These are phyloP conservation scores for Cosmorhoe ocellata DNA, from an alignment of 2,888 invertebrate species.

Conservation along the genomic window DNA sequence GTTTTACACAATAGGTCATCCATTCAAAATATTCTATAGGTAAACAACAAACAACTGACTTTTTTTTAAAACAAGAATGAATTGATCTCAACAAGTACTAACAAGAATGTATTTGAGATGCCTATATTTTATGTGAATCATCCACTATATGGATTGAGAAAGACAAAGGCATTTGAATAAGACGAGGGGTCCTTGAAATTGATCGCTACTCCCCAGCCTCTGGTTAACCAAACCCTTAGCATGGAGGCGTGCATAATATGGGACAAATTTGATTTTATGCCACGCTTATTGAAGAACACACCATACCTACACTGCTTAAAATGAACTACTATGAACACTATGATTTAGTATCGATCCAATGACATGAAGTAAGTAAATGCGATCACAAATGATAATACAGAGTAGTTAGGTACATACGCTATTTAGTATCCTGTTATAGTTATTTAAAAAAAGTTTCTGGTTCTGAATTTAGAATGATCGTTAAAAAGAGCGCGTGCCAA, in stretches of 20 bases:
- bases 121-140: constrained; percentile 69
- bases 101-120: constrained; percentile 21
- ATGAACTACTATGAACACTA: too few relatives aligned
- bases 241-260: constrained; percentile 65
- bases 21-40: neutral
- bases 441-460: neutral
- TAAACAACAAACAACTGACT: neutral
- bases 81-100: constrained; percentile 24
- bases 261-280: constrained; percentile 75
- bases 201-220: constrained; percentile 75
- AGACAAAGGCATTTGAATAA: constrained; percentile 80
- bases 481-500: constrained; percentile 49
- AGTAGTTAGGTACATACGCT: too few relatives aligned
- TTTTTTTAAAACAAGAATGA: constrained; percentile 4
- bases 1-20: too few relatives aligned
- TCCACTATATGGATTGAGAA: constrained; percentile 69
- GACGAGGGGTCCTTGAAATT: constrained; percentile 77
- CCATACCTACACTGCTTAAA: too few relatives aligned
- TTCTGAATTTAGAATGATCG: constrained; percentile 31
- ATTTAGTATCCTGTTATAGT: too few relatives aligned
- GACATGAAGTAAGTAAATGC: too few relatives aligned
- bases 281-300: constrained; percentile 32
- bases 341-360: too few relatives aligned
- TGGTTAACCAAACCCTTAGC: constrained; percentile 72
- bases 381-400: too few relatives aligned